Percentiles rank a stretch among this genome's conserved stretches.
phyloP scores from a whole-genome alignment of 2,113 vertebrate species.

The Rhinolophus ferrumequinum region DNA sequence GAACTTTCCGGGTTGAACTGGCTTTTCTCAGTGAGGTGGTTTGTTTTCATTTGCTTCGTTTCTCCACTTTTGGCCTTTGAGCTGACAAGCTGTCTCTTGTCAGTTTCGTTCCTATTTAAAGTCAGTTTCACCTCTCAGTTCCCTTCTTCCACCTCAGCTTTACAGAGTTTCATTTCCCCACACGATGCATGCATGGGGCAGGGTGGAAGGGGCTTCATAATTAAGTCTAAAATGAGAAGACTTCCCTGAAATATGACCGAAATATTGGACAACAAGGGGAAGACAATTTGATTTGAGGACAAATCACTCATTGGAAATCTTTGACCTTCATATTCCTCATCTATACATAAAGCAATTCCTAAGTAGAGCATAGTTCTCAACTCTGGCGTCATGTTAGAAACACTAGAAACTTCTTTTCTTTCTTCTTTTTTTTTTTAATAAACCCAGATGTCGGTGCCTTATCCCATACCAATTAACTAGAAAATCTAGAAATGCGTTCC shows the following conservation, averaged over 20 bases:
- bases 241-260: background rate
- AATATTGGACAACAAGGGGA: background rate
- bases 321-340: background rate
- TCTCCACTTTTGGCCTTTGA: slow-evolving; percentile 63
- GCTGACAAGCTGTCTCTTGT: slow-evolving; percentile 66
- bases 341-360: background rate
- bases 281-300: background rate
- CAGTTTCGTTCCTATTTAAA: slow-evolving; percentile 81
- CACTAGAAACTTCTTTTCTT: background rate
- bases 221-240: slow-evolving; percentile 47
- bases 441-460: background rate
- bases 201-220: background rate
- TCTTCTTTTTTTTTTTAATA: too few species aligned
- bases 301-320: background rate
- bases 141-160: slow-evolving; percentile 60
- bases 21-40: slow-evolving; percentile 66
- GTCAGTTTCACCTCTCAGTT: slow-evolving; percentile 80
- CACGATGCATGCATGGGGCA: background rate
- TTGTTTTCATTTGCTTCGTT: slow-evolving; percentile 75
- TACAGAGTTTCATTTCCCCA: slow-evolving; percentile 76
- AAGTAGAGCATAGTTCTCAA: background rate
- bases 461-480: background rate
- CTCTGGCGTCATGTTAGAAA: background rate
- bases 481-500: background rate
- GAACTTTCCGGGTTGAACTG: slow-evolving; percentile 27